A percentile compares a stretch with the other conserved stretches of the same genome.
phyloP scores from a whole-genome alignment of 2,113 vertebrate genomes.

The Dicentrarchus labrax region DNA sequence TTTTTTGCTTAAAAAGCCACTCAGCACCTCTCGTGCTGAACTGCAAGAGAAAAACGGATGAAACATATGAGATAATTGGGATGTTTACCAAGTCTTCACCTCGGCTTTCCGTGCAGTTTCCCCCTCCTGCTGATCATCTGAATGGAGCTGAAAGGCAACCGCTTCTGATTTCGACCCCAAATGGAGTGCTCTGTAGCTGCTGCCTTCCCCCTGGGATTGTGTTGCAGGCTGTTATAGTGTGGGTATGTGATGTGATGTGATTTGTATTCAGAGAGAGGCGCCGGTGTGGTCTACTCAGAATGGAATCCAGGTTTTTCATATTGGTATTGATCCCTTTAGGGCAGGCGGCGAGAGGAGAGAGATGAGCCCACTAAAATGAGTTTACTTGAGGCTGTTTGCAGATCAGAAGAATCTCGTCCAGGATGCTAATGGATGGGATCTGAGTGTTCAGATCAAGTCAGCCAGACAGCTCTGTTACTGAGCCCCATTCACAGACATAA shows the following conservation, averaged over 20 bases:
- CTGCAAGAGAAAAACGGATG: conserved; percentile 53
- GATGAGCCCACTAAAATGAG: conserved; percentile 81
- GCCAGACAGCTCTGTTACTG: conserved; percentile 62
- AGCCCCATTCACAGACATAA: conserved; percentile 4
- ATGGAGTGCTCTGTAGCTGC: conserved; percentile 70
- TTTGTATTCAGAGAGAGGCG: conserved; percentile 85
- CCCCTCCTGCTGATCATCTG: conserved; percentile 64
- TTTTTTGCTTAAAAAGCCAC: conserved; percentile 39
- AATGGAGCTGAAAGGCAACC: conserved; percentile 66
- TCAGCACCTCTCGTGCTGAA: conserved; percentile 14
- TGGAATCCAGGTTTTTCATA: conserved; percentile 86
- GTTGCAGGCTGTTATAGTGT: conserved; percentile 70
- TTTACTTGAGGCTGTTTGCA: conserved; percentile 85
- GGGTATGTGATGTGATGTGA: conserved; percentile 71
- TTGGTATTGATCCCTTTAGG: conserved; percentile 85
- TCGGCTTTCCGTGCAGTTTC: conserved; percentile 47
- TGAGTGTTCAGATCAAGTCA: conserved; percentile 58
- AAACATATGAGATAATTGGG: conserved; percentile 68
- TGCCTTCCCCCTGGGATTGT: conserved; percentile 68
- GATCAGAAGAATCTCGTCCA: conserved; percentile 83
- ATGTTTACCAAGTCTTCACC: conserved; percentile 71
- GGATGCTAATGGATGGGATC: conserved; percentile 83
- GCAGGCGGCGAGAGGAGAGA: conserved; percentile 72
- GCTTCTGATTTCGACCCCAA: conserved; percentile 72
- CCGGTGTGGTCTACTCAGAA: conserved; percentile 79